Percentiles rank a stretch among this genome's conserved stretches.
These are phyloP conservation scores for Ibidorhyncha struthersii DNA, from an alignment of 2,113 vertebrate species.

Conservation along the genomic window DNA sequence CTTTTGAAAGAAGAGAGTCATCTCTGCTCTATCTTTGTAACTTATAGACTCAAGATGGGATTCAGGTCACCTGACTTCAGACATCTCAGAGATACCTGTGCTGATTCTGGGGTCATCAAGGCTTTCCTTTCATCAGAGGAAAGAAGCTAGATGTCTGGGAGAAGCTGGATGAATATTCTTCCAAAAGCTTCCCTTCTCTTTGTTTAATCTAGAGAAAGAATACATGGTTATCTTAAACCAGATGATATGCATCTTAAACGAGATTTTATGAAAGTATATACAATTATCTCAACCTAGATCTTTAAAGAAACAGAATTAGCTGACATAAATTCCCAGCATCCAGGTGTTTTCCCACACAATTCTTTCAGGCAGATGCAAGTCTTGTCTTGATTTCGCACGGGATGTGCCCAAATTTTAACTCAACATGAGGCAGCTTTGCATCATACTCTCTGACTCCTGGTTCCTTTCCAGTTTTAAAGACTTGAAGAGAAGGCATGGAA, in stretches of 20 bases:
- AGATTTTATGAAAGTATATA: background rate
- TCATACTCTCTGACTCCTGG: background rate
- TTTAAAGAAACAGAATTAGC: background rate
- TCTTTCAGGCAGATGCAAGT: background rate
- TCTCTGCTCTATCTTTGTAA: background rate
- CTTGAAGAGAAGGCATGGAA: background rate
- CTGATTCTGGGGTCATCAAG: background rate
- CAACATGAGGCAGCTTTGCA: background rate
- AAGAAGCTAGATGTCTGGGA: background rate
- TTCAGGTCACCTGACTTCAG: background rate
- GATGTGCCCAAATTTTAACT: background rate
- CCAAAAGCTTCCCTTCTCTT: background rate
- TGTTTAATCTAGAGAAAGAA: background rate
- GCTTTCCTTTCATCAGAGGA: background rate
- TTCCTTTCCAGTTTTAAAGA: background rate
- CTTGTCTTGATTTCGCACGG: background rate
- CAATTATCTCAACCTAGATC: background rate
- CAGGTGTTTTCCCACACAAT: background rate
- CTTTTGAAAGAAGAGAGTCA: background rate
- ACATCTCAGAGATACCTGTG: background rate
- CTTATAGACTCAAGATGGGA: background rate
- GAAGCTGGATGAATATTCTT: background rate
- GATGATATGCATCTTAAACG: background rate
- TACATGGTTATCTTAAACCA: background rate
- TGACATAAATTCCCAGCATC: background rate